Evolutionary conservation across 2,888 invertebrate genomes (phyloP).

Genomic region (Platycheirus albimanus): DNA sequence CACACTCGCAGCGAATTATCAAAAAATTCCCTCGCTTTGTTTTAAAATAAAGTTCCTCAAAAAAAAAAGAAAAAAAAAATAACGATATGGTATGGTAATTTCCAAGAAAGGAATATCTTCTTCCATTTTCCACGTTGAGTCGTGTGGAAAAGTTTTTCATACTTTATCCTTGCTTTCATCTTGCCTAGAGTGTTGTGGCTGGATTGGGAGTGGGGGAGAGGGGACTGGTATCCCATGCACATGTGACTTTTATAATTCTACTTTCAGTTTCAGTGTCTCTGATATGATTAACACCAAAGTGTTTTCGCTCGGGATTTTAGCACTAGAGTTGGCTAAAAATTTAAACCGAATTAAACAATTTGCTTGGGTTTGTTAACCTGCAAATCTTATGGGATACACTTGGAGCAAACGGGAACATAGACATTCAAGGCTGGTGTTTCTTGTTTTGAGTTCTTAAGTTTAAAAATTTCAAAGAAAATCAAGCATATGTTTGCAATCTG

Average conservation of each 20-base stretch:
- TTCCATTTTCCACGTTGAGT: conserved; percentile 19
- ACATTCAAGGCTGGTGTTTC: too few relatives aligned
- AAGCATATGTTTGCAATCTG: too few relatives aligned
- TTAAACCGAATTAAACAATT: conserved; percentile 24
- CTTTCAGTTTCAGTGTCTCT: conserved; percentile 1
- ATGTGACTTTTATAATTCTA: conserved; percentile 22
- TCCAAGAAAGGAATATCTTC: conserved; percentile 18
- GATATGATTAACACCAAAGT: conserved; percentile 21
- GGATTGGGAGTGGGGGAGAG: too few relatives aligned
- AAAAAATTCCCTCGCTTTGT: conserved; percentile 14
- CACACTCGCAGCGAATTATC: conserved; percentile 25
- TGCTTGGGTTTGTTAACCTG: conserved; percentile 7
- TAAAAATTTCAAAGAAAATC: too few relatives aligned
- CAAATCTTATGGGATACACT: neutral
- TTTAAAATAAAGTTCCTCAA: conserved; percentile 24
- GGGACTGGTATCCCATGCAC: conserved; percentile 5
- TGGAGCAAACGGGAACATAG: neutral
- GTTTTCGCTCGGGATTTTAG: conserved; percentile 17
- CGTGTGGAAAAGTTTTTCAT: conserved; percentile 35
- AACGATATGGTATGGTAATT: conserved; percentile 29
- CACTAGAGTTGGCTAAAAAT: neutral
- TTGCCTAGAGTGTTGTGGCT: too few relatives aligned
- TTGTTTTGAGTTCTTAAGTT: too few relatives aligned
- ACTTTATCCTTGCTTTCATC: conserved; percentile 10
- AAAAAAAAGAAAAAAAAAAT: conserved; percentile 11